Conservation (phyloP, 1,140 invertebrate genomes). For the Zaprionus gabonicus region DNA sequence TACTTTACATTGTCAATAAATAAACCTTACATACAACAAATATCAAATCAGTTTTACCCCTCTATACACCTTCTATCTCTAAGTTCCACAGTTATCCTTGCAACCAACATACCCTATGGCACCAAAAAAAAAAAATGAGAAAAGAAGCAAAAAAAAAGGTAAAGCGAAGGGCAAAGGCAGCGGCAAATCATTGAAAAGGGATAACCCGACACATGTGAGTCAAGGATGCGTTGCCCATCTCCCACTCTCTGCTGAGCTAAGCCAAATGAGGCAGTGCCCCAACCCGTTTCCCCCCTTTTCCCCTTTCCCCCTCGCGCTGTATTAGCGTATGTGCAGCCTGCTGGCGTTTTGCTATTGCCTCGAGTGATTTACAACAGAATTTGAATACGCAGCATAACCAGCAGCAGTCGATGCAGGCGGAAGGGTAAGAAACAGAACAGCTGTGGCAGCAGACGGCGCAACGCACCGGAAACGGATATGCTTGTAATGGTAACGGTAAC, state of each 20-base stretch:
- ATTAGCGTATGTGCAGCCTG: conserved; percentile 8
- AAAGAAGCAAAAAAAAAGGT: conserved; percentile 19
- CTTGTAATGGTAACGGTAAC: conserved; percentile 14
- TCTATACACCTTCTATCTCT: no score
- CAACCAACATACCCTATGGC: background rate
- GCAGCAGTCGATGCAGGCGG: background rate
- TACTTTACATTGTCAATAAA: no score
- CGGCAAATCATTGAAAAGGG: conserved; percentile 47
- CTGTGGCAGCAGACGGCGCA: conserved; percentile 24
- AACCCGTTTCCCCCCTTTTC: background rate
- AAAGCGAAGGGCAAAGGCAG: conserved; percentile 30
- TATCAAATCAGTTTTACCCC: no score
- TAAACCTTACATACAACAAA: no score
- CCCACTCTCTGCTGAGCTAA: conserved; percentile 17
- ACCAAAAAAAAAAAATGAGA: background rate
- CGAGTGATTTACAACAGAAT: conserved; percentile 45
- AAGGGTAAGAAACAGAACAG: conserved; percentile 7
- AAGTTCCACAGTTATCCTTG: background rate
- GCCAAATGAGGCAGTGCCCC: conserved; percentile 10
- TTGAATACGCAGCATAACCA: conserved; percentile 33
- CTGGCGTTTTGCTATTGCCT: conserved; percentile 39
- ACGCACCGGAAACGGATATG: conserved; percentile 43
- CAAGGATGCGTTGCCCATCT: conserved; percentile 24
- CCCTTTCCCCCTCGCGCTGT: background rate
- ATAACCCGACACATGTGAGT: conserved; percentile 40